Evolutionary conservation across 2,113 vertebrate species (phyloP).

Genomic region (Sigmodon hispidus): DNA sequence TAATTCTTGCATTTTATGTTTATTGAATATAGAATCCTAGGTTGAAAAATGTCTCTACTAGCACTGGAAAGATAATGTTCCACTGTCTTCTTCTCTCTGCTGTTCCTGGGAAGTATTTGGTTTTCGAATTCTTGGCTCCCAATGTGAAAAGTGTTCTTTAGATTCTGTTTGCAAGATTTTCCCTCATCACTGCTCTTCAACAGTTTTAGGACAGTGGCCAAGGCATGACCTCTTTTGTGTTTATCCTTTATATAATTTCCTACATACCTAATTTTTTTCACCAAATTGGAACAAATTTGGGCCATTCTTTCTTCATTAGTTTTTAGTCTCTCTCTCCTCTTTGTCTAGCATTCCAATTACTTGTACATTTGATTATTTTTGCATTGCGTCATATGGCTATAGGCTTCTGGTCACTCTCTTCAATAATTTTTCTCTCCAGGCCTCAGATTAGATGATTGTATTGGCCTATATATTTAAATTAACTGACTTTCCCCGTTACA

Average conservation of each 20-base stretch:
- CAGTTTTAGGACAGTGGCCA: neutral
- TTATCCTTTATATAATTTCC: slow-evolving; percentile 15
- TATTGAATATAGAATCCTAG: slow-evolving; percentile 6
- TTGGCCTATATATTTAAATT: slow-evolving; percentile 37
- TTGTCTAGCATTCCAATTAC: neutral
- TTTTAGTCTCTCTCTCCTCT: neutral
- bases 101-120: slow-evolving; percentile 43
- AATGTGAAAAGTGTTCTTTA: neutral
- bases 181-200: neutral
- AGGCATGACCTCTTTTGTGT: slow-evolving; percentile 19
- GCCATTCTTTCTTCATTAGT: neutral
- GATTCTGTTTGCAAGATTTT: neutral
- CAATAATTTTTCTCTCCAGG: neutral
- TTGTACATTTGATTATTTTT: neutral
- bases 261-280: neutral
- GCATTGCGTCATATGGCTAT: neutral
- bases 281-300: neutral
- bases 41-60: neutral
- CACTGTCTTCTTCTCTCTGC: neutral
- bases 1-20: slow-evolving; percentile 48
- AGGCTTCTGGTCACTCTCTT: slow-evolving; percentile 1
- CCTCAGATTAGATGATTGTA: neutral
- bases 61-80: neutral
- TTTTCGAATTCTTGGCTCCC: slow-evolving; percentile 28
- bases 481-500: neutral